phyloP scores from a whole-genome alignment of 1,140 invertebrate species.

The Laupala kohalensis region DNA sequence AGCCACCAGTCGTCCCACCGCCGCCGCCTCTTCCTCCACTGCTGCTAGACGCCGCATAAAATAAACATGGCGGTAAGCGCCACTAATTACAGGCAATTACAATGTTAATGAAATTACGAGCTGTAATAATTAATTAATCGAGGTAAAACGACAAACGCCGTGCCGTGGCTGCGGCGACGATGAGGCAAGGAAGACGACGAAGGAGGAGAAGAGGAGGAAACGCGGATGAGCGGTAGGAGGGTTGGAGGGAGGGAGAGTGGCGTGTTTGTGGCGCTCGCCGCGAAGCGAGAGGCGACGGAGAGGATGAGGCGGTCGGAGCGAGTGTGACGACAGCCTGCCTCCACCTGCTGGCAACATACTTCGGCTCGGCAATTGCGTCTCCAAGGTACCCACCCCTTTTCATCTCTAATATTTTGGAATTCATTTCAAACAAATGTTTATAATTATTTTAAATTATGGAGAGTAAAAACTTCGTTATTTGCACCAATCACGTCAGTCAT shows the following conservation, averaged over 20 bases:
- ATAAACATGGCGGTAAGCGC: slow-evolving; percentile 16
- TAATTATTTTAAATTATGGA: too few species aligned
- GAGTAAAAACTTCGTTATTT: too few species aligned
- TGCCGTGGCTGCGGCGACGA: not conserved
- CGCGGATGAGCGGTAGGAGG: too few species aligned
- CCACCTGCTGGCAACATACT: too few species aligned
- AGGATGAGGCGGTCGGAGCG: not conserved
- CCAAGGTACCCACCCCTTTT: too few species aligned
- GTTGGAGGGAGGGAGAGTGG: too few species aligned
- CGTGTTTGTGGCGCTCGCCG: too few species aligned
- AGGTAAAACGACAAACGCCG: slow-evolving; percentile 6
- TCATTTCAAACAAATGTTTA: too few species aligned
- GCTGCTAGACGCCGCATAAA: slow-evolving; percentile 8
- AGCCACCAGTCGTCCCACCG: not conserved
- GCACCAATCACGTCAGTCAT: too few species aligned
- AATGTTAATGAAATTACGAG: slow-evolving; percentile 17
- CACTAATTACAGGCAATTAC: slow-evolving; percentile 16
- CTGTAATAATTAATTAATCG: slow-evolving; percentile 16
- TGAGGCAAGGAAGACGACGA: not conserved
- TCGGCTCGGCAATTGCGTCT: too few species aligned
- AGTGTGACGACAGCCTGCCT: too few species aligned
- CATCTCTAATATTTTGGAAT: too few species aligned
- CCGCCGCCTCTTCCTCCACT: not conserved
- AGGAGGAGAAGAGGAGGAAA: not conserved
- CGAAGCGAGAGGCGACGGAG: not conserved